Evolutionary conservation across 2,888 invertebrate species (phyloP).

Genomic region (Drosophila macrothrix): DNA sequence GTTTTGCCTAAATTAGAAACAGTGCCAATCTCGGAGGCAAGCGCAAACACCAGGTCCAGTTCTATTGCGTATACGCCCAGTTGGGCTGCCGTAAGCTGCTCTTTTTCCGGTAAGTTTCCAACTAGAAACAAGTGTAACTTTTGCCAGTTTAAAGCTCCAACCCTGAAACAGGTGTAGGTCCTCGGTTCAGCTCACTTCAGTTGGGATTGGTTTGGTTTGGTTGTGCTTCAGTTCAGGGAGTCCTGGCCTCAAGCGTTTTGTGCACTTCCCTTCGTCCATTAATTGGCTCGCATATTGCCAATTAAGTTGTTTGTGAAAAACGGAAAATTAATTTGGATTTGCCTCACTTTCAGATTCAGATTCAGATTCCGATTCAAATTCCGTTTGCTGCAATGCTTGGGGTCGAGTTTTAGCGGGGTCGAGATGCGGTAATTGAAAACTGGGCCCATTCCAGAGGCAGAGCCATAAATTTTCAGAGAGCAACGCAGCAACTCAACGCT

Average conservation of each 20-base stretch:
- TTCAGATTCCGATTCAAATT: conserved; percentile 31
- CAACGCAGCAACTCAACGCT: conserved; percentile 50
- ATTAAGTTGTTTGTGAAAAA: conserved; percentile 70
- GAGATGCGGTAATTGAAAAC: conserved; percentile 72
- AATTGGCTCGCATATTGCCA: conserved; percentile 77
- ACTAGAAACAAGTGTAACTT: conserved; percentile 63
- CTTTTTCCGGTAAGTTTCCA: conserved; percentile 16
- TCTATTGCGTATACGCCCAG: conserved; percentile 57
- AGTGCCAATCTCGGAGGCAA: conserved; percentile 34
- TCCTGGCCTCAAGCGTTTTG: conserved; percentile 47
- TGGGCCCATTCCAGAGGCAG: conserved; percentile 60
- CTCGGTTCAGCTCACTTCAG: neutral
- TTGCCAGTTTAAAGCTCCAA: conserved; percentile 27
- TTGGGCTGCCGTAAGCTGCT: conserved; percentile 21
- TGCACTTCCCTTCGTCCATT: conserved; percentile 55
- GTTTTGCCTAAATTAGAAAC: conserved; percentile 77
- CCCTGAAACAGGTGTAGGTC: neutral
- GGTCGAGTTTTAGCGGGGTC: conserved; percentile 45
- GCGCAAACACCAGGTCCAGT: conserved; percentile 26
- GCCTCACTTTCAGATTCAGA: conserved; percentile 42
- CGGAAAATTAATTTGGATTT: conserved; percentile 78
- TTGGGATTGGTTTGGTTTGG: neutral
- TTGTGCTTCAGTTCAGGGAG: conserved; percentile 11
- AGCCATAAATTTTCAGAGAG: conserved; percentile 66
- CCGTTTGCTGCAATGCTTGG: conserved; percentile 26